Evolutionary conservation across 2,888 invertebrate genomes (phyloP).

Genomic region (Teleiodes luculella): DNA sequence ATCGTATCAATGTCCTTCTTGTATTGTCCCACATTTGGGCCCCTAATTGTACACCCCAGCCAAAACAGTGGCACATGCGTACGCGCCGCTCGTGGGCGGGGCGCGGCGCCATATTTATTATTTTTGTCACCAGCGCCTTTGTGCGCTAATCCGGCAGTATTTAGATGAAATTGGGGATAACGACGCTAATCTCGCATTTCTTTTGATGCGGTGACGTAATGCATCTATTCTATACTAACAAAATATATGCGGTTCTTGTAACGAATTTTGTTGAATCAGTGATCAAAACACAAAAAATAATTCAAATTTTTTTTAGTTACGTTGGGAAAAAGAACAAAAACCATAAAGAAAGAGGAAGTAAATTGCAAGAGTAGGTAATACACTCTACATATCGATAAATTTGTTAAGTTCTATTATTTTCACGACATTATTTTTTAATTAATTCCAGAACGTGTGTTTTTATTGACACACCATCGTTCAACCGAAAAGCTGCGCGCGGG

Average conservation of each 20-base stretch:
- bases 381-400: no score
- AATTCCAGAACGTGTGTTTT: not conserved
- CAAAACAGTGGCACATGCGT: slow-evolving; percentile 67
- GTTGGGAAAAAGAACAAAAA: no score
- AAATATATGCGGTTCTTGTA: not conserved
- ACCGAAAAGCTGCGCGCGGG: not conserved
- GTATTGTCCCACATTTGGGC: slow-evolving; percentile 64
- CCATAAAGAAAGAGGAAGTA: no score
- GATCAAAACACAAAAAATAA: no score
- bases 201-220: slow-evolving; percentile 43
- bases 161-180: slow-evolving; percentile 79
- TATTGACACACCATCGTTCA: not conserved
- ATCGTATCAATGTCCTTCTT: slow-evolving; percentile 59
- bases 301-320: no score
- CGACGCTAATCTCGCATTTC: slow-evolving; percentile 64
- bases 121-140: slow-evolving; percentile 70
- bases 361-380: no score
- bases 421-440: not conserved
- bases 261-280: no score
- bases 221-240: slow-evolving; percentile 49
- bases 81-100: slow-evolving; percentile 56
- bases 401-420: no score
- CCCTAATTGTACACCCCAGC: slow-evolving; percentile 43
- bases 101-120: slow-evolving; percentile 68
- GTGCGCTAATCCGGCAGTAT: slow-evolving; percentile 68